Evolutionary conservation across 1,140 invertebrate species (phyloP).

Genomic region (Papilio dardanus): DNA sequence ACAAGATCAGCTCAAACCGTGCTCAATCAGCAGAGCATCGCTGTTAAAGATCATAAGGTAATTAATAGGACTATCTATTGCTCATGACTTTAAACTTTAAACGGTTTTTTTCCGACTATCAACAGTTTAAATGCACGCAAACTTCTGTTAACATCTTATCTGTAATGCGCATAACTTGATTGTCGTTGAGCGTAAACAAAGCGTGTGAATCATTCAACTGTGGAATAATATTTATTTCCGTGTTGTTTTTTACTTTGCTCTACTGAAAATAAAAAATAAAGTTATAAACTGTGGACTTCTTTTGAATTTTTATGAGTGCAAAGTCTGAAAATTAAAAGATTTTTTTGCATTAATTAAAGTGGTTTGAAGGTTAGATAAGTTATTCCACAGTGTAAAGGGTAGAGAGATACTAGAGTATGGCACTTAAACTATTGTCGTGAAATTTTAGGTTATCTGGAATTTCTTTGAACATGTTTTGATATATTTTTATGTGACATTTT

Average conservation of each 20-base stretch:
- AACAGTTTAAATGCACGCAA: background rate
- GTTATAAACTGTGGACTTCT: background rate
- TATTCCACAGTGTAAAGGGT: too few species aligned
- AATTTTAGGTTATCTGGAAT: too few species aligned
- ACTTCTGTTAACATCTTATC: background rate
- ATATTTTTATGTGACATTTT: background rate
- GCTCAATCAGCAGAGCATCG: conserved; percentile 88
- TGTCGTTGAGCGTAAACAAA: background rate
- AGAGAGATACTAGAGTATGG: too few species aligned
- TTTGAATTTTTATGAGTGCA: background rate
- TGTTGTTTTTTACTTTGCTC: background rate
- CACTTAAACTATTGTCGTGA: too few species aligned
- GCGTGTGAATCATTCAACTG: background rate
- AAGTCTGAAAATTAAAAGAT: background rate
- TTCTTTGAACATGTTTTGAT: too few species aligned
- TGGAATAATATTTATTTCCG: background rate
- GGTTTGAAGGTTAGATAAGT: too few species aligned
- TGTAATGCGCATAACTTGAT: background rate
- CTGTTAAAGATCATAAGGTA: conserved; percentile 86
- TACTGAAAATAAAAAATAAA: background rate
- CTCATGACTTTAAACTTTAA: too few species aligned
- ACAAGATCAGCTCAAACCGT: conserved; percentile 86
- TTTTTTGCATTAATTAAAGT: too few species aligned
- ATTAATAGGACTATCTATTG: too few species aligned
- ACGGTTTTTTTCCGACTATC: background rate